Evolutionary conservation across 2,113 vertebrate genomes (phyloP).

Genomic region (Perca fluviatilis): DNA sequence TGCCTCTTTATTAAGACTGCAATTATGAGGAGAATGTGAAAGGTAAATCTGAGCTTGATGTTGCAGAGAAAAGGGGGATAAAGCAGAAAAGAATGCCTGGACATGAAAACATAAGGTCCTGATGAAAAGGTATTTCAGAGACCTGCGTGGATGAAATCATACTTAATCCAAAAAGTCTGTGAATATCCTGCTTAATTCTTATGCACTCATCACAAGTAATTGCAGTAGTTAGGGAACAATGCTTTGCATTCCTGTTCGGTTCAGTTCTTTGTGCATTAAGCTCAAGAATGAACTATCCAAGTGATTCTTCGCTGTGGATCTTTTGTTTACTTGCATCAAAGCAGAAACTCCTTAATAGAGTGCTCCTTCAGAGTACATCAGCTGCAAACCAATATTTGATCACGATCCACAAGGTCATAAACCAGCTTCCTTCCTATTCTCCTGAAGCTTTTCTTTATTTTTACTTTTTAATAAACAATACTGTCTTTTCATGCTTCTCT

Average conservation of each 20-base stretch:
- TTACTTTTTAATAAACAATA: conserved; percentile 24
- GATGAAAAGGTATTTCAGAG: conserved; percentile 57
- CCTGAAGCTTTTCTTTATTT: not conserved
- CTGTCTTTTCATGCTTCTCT: conserved; percentile 36
- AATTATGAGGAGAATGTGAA: conserved; percentile 44
- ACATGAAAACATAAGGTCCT: conserved; percentile 30
- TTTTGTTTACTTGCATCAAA: conserved; percentile 69
- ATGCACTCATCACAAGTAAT: conserved; percentile 50
- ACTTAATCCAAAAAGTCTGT: conserved; percentile 57
- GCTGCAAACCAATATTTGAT: conserved; percentile 61
- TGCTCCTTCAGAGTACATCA: conserved; percentile 26
- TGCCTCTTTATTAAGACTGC: conserved; percentile 41
- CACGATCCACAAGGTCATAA: conserved; percentile 27
- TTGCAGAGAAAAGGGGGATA: conserved; percentile 14
- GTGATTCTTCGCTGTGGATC: conserved; percentile 37
- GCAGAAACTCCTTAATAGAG: conserved; percentile 44
- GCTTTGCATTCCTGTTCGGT: conserved; percentile 58
- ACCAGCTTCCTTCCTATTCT: conserved; percentile 10
- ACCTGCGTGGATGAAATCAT: conserved; percentile 56
- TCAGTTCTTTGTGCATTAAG: conserved; percentile 44
- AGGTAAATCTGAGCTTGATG: conserved; percentile 14
- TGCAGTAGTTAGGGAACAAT: conserved; percentile 48
- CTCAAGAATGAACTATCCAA: conserved; percentile 42
- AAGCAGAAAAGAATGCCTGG: not conserved
- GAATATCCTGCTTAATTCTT: conserved; percentile 60